A percentile compares a stretch with the other conserved stretches of the same genome.
Conservation (phyloP, 1,140 invertebrate species). For the Scaptodrosophila lebanonensis region DNA sequence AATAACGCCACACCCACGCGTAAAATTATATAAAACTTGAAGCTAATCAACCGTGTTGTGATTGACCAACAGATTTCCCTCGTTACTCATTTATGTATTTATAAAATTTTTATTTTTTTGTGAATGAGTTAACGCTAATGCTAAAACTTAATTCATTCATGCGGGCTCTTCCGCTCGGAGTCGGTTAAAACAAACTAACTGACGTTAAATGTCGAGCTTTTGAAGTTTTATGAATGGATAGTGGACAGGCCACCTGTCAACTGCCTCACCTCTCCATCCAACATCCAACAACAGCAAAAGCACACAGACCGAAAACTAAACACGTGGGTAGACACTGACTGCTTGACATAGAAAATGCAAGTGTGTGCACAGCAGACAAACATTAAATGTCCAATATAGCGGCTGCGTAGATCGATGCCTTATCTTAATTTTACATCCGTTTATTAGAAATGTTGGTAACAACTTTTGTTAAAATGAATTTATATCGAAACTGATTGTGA, state of each 20-base stretch:
- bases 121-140: conserved; percentile 51
- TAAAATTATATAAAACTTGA: conserved; percentile 14
- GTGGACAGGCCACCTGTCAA: neutral
- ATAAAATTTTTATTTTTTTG: conserved; percentile 14
- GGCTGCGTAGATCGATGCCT: too few species aligned
- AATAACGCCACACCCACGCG: neutral
- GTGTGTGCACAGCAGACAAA: conserved; percentile 26
- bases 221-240: conserved; percentile 47
- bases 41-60: conserved; percentile 3
- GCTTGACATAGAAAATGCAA: conserved; percentile 31
- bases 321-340: conserved; percentile 1
- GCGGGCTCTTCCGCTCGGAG: conserved; percentile 26
- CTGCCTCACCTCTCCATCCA: conserved; percentile 25
- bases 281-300: too few species aligned
- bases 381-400: too few species aligned
- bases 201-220: conserved; percentile 4
- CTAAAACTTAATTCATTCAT: conserved; percentile 23
- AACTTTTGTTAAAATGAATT: too few species aligned
- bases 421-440: too few species aligned
- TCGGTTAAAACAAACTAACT: conserved; percentile 31
- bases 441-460: too few species aligned
- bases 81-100: too few species aligned
- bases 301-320: too few species aligned
- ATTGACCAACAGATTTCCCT: conserved; percentile 1
- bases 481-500: too few species aligned